Evolutionary conservation across 2,797 vertebrate species (phyloP), one percentile per base, ranked within the genome.

Genomic region (Mergus octosetaceus): DNA sequence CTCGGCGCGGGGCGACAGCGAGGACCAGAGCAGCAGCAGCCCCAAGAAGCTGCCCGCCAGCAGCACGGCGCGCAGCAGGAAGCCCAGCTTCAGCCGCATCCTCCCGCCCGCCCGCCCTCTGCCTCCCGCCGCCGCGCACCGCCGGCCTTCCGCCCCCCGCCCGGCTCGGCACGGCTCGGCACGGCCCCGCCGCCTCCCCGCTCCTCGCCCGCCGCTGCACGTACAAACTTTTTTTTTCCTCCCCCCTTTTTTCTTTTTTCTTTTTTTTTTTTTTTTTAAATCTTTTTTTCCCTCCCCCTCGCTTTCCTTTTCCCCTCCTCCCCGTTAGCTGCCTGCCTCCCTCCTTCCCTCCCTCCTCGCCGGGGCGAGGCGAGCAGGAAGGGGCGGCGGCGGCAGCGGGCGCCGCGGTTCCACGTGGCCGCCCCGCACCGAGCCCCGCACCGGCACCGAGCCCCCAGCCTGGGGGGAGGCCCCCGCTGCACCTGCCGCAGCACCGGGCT

Each of bases 61-160:
- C 83, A 99, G 97, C 93, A 98, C 78, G 96, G 98, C 99, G 94
- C 99, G 98, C 62, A 99, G 96, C 91, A 99, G 93, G 95, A 99
- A 99, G 47, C 99, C 99, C 28, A 98, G 97, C 97, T 99, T 99
- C 88, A 99, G 96, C 97, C 99, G 98, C 99, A 99, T 99, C 95
- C 96, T 98, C 96, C 71, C 77, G 89, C 83, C 82, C 74, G 64
- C 76, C 66, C 71, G 34, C 71, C 53, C 79, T 45, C 66, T 61
- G 64, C 32, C 94, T 88, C 91, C 94, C 87, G 84, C 96, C 89
- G 28, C 83, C 83, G 66, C 84, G 57, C 85, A 47, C 94, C 86
- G 69, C 41, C 72, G 71, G 69, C 60, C 84, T 81, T 73, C 91
- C 77, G 87, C 77, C 74, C 78, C 83, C 54, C 27, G 71, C 90